phyloP scores from a whole-genome alignment of 2,888 invertebrate genomes.

The Oligia strigilis region DNA sequence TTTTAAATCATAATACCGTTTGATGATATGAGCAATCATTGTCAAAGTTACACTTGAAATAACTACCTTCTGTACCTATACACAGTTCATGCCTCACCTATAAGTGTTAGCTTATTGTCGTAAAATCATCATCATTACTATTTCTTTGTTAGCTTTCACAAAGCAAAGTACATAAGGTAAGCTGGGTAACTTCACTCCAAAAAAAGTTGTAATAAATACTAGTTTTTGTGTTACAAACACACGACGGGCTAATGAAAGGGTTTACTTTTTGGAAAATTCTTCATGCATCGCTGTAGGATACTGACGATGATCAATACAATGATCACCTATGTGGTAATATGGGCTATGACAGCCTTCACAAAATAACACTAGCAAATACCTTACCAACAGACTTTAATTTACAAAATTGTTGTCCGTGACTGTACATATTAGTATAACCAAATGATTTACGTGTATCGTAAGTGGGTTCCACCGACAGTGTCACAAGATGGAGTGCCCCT shows the following conservation, averaged over 20 bases:
- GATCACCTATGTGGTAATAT: neutral
- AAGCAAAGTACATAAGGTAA: neutral
- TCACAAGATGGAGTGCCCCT: constrained; percentile 67
- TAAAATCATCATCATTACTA: constrained; percentile 29
- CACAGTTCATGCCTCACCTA: constrained; percentile 26
- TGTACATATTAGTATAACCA: constrained; percentile 57
- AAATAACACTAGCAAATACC: neutral
- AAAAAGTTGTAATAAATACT: neutral
- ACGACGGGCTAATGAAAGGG: too few species aligned
- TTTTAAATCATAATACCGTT: constrained; percentile 58
- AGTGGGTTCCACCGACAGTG: constrained; percentile 81
- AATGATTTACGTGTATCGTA: constrained; percentile 70
- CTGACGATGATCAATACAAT: neutral
- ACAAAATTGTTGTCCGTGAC: constrained; percentile 59
- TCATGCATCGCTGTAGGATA: neutral
- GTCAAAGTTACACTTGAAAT: constrained; percentile 50
- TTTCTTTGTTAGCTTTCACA: constrained; percentile 35
- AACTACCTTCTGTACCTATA: constrained; percentile 34
- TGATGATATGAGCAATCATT: constrained; percentile 50
- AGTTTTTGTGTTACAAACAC: neutral
- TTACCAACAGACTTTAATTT: neutral
- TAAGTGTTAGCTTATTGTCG: constrained; percentile 26
- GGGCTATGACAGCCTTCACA: neutral
- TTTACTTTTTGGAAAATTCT: neutral
- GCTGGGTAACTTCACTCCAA: neutral